A percentile compares a stretch with the other conserved stretches of the same genome.
phyloP scores from a whole-genome alignment of 2,113 vertebrate genomes.

The Callipepla californica region DNA sequence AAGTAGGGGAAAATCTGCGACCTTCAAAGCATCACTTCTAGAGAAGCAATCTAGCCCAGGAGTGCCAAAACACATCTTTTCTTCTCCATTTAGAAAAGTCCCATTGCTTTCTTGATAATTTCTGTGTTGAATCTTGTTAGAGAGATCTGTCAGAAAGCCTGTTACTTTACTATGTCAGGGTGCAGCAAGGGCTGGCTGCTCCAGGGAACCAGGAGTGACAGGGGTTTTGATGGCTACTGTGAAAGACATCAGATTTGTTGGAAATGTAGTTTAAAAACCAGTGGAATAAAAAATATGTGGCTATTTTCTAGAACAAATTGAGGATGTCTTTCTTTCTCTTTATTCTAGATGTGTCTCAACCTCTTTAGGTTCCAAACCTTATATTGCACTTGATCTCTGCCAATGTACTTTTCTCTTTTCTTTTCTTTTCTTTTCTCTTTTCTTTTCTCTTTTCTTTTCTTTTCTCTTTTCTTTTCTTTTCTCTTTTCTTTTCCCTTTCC shows the following conservation, averaged over 20 bases:
- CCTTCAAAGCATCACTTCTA: background rate
- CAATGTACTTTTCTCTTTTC: no score
- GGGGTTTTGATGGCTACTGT: background rate
- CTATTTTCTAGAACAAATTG: background rate
- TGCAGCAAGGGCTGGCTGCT: background rate
- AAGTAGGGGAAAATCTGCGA: background rate
- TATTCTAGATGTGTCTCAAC: background rate
- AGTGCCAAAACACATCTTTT: background rate
- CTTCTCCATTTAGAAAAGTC: background rate
- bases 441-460: no score
- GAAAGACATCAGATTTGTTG: background rate
- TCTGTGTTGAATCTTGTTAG: background rate
- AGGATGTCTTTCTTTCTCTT: background rate
- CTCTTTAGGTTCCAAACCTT: background rate
- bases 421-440: no score
- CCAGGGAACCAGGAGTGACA: rapidly evolving
- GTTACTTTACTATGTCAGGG: background rate
- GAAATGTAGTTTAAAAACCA: background rate
- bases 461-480: no score
- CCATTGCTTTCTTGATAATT: background rate
- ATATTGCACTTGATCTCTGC: background rate
- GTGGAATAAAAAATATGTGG: background rate
- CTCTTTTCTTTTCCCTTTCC: no score
- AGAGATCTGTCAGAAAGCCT: background rate
- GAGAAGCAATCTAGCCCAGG: background rate